phyloP scores from a whole-genome alignment of 2,113 vertebrate genomes.

The Brevimyrus niger region DNA sequence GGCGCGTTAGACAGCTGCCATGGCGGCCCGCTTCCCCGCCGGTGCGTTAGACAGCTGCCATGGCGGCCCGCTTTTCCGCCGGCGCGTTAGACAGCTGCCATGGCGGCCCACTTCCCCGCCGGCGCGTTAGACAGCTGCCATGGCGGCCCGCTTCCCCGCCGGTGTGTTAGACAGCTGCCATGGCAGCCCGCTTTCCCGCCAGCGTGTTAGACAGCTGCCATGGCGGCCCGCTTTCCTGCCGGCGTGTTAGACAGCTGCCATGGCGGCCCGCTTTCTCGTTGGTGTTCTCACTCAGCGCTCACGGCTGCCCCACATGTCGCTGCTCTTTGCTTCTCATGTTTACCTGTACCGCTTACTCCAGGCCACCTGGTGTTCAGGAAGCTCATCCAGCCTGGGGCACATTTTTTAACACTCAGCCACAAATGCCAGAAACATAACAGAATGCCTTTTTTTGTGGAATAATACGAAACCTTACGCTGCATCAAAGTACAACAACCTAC shows the following conservation, averaged over 20 bases:
- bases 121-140: no score
- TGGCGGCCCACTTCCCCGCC: no score
- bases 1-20: no score
- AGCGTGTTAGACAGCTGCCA: neutral
- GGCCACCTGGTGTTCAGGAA: neutral
- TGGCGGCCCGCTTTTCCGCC: no score
- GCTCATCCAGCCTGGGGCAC: neutral
- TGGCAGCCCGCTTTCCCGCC: no score
- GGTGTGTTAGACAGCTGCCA: no score
- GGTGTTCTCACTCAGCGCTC: neutral
- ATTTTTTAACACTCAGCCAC: neutral
- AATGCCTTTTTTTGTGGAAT: neutral
- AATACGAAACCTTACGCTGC: neutral
- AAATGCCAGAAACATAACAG: neutral
- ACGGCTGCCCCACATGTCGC: neutral
- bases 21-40: no score
- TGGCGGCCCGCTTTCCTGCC: no score
- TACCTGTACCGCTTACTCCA: neutral
- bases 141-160: no score
- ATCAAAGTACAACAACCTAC: neutral
- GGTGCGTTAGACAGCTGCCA: no score
- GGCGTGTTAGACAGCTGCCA: neutral
- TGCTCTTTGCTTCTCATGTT: neutral
- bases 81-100: no score
- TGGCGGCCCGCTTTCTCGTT: neutral